phyloP scores from a whole-genome alignment of 1,140 invertebrate genomes.

The Scaptomyza montana region DNA sequence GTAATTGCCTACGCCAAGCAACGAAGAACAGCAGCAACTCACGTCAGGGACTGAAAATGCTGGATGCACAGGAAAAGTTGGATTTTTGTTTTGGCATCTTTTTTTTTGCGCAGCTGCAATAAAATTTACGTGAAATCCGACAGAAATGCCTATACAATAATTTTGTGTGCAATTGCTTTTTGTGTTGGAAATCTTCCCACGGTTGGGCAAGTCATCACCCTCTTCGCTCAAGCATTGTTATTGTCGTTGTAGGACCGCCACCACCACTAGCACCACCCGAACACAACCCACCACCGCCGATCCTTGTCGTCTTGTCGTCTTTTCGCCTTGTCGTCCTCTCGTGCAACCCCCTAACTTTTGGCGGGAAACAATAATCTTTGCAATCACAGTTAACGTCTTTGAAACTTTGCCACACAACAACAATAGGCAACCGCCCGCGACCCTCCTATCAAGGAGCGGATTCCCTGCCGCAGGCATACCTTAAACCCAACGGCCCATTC shows the following conservation, averaged over 20 bases:
- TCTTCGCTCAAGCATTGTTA: conserved; percentile 54
- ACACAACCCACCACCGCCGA: conserved; percentile 65
- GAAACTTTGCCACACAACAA: conserved; percentile 39
- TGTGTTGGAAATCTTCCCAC: conserved; percentile 79
- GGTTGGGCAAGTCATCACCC: conserved; percentile 69
- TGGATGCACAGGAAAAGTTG: neutral
- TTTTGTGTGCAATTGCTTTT: conserved; percentile 29
- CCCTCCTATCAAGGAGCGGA: conserved; percentile 42
- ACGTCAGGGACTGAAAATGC: neutral
- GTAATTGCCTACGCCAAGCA: conserved; percentile 33
- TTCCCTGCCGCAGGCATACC: conserved; percentile 2
- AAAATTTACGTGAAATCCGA: conserved; percentile 61
- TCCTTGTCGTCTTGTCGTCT: neutral
- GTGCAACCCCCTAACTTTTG: conserved; percentile 79
- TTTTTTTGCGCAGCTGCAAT: conserved; percentile 63
- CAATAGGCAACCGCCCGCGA: conserved; percentile 50
- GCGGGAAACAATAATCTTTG: conserved; percentile 64
- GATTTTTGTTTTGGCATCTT: conserved; percentile 32
- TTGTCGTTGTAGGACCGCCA: conserved; percentile 37
- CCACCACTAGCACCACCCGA: conserved; percentile 64
- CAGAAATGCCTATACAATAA: conserved; percentile 35
- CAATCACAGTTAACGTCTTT: conserved; percentile 56
- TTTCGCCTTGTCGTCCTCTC: too few species aligned
- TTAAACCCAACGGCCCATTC: conserved; percentile 13
- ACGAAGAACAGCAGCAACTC: conserved; percentile 16